Conservation (phyloP, 2,113 vertebrate species). For the Cyprinus carpio region DNA sequence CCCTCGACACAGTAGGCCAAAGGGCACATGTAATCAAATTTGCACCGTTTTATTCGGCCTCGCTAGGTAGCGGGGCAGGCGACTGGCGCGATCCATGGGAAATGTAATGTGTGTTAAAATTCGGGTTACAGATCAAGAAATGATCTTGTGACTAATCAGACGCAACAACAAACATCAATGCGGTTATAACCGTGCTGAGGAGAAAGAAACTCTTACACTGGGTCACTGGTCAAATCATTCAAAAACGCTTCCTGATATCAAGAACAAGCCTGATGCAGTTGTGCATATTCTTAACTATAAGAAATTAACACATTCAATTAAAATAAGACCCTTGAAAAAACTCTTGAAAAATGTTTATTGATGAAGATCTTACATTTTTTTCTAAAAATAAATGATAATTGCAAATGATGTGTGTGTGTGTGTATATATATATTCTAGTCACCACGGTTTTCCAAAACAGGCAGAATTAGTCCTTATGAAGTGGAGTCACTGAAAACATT, state of each 20-base stretch:
- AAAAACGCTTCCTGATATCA: neutral
- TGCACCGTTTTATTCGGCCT: conserved; percentile 86
- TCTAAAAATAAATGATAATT: neutral
- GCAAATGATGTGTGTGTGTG: no score
- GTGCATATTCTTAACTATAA: no score
- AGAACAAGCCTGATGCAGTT: neutral
- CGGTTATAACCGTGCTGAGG: neutral
- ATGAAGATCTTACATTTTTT: neutral
- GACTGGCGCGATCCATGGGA: conserved; percentile 70
- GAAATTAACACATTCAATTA: neutral
- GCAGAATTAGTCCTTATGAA: conserved; percentile 72
- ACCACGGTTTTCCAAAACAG: conserved; percentile 61
- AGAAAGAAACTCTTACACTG: neutral
- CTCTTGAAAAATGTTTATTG: no score
- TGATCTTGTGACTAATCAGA: conserved; percentile 32
- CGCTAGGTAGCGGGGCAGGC: conserved; percentile 76
- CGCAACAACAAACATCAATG: neutral
- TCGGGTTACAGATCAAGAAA: conserved; percentile 35
- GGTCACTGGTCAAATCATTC: neutral
- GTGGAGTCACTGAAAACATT: conserved; percentile 65
- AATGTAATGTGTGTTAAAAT: conserved; percentile 63
- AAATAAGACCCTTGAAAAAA: neutral
- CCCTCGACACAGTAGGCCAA: conserved; percentile 91
- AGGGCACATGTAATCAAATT: conserved; percentile 99
- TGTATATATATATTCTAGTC: conserved; percentile 15